These are phyloP conservation scores for Acipenser transmontanus DNA, from an alignment of 2,797 vertebrate species.

Conservation along the genomic window DNA sequence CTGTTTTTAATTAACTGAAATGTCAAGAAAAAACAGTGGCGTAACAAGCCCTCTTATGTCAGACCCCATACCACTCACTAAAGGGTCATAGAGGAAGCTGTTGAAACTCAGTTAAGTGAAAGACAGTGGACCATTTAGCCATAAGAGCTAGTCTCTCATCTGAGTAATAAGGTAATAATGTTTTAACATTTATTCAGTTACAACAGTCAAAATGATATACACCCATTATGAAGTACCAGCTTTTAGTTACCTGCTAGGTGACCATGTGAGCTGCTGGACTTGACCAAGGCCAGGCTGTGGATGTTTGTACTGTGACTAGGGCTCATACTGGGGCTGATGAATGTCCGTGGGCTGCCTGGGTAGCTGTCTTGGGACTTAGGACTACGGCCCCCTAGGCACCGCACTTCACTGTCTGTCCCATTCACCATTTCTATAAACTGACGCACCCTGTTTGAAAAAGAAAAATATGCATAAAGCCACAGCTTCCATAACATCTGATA, in stretches of 20 bases:
- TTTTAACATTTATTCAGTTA: too few species aligned
- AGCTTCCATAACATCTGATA: too few species aligned
- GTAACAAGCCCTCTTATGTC: too few species aligned
- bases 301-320: conserved; percentile 63
- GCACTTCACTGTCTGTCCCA: conserved; percentile 71
- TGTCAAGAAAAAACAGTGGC: too few species aligned
- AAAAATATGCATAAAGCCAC: background rate
- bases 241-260: conserved; percentile 56
- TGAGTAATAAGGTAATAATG: too few species aligned
- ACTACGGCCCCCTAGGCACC: conserved; percentile 71
- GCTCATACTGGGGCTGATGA: conserved; percentile 77
- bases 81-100: too few species aligned
- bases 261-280: conserved; percentile 69
- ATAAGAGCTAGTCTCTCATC: too few species aligned
- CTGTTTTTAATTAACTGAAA: background rate
- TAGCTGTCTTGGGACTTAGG: conserved; percentile 74
- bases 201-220: too few species aligned
- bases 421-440: conserved; percentile 80
- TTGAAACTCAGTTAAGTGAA: too few species aligned
- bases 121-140: too few species aligned
- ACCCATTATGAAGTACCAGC: background rate
- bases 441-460: conserved; percentile 51
- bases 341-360: conserved; percentile 67
- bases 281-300: conserved; percentile 57
- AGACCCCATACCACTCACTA: too few species aligned